A percentile compares a stretch with the other conserved stretches of the same genome.
Conservation (phyloP, 2,797 vertebrate genomes). For the Otolemur crassicaudatus region DNA sequence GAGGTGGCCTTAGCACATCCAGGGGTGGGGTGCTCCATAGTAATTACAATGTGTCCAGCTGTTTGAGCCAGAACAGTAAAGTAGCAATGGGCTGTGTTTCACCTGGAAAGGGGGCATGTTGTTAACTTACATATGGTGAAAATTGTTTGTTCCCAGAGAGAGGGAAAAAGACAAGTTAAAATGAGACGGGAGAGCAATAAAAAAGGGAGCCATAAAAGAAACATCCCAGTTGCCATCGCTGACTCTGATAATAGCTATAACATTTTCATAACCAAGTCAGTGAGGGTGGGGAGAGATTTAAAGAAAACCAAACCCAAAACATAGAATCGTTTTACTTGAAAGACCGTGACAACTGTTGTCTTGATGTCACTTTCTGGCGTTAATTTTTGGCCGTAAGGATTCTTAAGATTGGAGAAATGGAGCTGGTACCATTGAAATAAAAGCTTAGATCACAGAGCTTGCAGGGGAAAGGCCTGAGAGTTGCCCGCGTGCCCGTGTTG, state of each 20-base stretch:
- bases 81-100: constrained; percentile 74
- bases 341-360: constrained; percentile 48
- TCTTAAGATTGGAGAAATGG: constrained; percentile 41
- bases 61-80: constrained; percentile 81
- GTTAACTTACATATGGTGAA: constrained; percentile 86
- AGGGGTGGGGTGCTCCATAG: constrained; percentile 75
- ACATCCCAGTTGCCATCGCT: constrained; percentile 35
- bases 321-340: neutral
- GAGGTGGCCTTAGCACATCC: constrained; percentile 76
- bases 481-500: constrained; percentile 64
- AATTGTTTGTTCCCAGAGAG: constrained; percentile 75
- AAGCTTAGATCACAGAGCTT: constrained; percentile 64
- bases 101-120: constrained; percentile 74
- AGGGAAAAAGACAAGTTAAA: constrained; percentile 12
- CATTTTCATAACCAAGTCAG: constrained; percentile 39
- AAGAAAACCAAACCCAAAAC: constrained; percentile 57
- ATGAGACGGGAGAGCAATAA: constrained; percentile 58
- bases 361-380: constrained; percentile 82
- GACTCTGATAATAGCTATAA: constrained; percentile 73
- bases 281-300: neutral
- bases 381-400: constrained; percentile 69
- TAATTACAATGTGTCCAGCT: constrained; percentile 86
- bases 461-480: neutral
- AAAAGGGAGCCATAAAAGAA: constrained; percentile 55
- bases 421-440: constrained; percentile 42